Percentiles rank a stretch among this genome's conserved stretches.
These are phyloP conservation scores for Heteractis magnifica DNA, from an alignment of 92 coral and sea anemone species.

Conservation along the genomic window DNA sequence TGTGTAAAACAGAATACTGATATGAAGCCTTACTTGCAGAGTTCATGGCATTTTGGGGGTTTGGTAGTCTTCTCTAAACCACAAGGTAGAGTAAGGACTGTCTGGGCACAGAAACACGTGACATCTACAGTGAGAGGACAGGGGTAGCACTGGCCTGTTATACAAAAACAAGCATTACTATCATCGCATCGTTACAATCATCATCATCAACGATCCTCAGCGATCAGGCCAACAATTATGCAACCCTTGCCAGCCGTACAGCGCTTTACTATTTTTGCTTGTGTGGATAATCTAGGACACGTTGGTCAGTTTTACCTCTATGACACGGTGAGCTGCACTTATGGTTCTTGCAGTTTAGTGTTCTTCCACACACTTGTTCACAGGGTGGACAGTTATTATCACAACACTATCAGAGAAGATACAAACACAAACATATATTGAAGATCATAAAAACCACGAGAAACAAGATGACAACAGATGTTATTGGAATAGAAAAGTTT, in stretches of 20 bases:
- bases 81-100: conserved; percentile 83
- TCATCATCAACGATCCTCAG: not conserved
- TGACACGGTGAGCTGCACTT: conserved; percentile 97
- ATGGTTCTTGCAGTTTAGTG: conserved; percentile 89
- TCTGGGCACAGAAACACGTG: conserved; percentile 86
- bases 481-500: not conserved
- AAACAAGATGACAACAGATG: not conserved
- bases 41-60: conserved; percentile 88
- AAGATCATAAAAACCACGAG: not conserved
- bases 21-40: conserved; percentile 66
- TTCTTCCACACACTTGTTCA: conserved; percentile 90
- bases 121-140: conserved; percentile 87
- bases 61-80: conserved; percentile 90
- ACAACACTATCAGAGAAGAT: conserved; percentile 67
- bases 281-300: too few relatives aligned
- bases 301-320: conserved; percentile 56
- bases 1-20: not conserved
- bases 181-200: not conserved
- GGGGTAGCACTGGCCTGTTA: conserved; percentile 89
- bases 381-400: conserved; percentile 84
- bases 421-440: not conserved
- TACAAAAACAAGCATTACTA: not conserved
- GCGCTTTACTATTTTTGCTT: too few relatives aligned
- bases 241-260: too few relatives aligned
- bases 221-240: too few relatives aligned